Percentiles rank a stretch among this genome's conserved stretches.
Conservation (phyloP, 2,113 vertebrate genomes). For the Turdus rufiventris region DNA sequence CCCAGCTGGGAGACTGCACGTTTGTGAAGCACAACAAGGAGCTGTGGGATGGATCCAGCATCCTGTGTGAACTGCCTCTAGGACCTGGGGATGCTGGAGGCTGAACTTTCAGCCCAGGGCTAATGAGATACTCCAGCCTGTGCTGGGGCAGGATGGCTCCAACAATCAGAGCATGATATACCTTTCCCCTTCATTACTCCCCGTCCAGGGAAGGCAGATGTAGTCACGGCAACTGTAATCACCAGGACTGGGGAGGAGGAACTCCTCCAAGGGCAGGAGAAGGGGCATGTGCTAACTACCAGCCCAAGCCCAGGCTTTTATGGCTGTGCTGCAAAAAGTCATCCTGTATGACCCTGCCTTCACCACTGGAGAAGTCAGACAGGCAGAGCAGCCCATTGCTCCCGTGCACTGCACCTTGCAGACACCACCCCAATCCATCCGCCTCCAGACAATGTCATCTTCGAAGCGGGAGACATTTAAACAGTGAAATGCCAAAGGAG, state of each 20-base stretch:
- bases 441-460: slow-evolving; percentile 29
- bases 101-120: not conserved
- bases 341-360: not conserved
- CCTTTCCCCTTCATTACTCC: not conserved
- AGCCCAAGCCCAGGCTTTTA: not conserved
- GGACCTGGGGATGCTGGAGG: not conserved
- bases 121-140: not conserved
- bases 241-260: not conserved
- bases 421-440: not conserved
- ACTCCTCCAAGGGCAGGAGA: not conserved
- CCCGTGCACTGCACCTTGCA: not conserved
- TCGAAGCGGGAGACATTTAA: slow-evolving; percentile 28
- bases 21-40: not conserved
- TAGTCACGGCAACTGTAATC: not conserved
- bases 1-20: not conserved
- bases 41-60: not conserved
- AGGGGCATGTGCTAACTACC: not conserved
- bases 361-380: not conserved
- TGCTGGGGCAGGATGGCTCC: not conserved
- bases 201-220: not conserved
- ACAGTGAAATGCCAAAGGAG: slow-evolving; percentile 59
- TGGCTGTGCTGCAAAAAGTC: not conserved
- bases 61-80: not conserved
- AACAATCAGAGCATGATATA: not conserved
- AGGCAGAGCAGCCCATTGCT: not conserved